Percentiles rank a stretch among this genome's conserved stretches.
These are phyloP conservation scores for Chinchilla lanigera DNA, from an alignment of 2,113 vertebrate species.

Conservation along the genomic window DNA sequence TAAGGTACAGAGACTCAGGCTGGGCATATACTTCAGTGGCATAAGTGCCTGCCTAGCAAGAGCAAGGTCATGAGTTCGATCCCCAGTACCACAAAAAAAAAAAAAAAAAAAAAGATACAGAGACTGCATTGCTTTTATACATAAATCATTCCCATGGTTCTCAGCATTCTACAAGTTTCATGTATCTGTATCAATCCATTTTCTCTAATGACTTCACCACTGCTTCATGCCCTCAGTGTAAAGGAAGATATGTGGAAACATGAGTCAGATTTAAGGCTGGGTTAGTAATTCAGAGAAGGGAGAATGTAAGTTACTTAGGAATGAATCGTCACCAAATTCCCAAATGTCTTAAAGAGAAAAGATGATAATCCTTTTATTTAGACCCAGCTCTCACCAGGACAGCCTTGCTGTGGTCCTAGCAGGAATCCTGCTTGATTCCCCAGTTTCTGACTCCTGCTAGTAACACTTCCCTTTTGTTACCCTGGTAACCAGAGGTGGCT, in stretches of 20 bases:
- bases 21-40: no score
- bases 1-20: background rate
- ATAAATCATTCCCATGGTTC: background rate
- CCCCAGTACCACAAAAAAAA: no score
- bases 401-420: background rate
- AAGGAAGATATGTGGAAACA: background rate
- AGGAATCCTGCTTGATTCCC: background rate
- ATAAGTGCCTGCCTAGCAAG: no score
- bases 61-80: no score
- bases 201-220: background rate
- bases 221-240: background rate
- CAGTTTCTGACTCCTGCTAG: background rate
- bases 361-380: background rate
- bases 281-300: background rate
- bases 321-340: background rate
- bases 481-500: background rate
- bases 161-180: background rate
- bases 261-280: background rate
- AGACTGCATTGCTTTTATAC: background rate
- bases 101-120: no score
- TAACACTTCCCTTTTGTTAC: fast-evolving
- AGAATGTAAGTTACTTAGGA: background rate
- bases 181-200: background rate
- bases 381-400: background rate
- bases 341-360: background rate